Base-by-base conservation (phyloP, 2,113 vertebrate species). In the Rhinoderma darwinii region DNA sequence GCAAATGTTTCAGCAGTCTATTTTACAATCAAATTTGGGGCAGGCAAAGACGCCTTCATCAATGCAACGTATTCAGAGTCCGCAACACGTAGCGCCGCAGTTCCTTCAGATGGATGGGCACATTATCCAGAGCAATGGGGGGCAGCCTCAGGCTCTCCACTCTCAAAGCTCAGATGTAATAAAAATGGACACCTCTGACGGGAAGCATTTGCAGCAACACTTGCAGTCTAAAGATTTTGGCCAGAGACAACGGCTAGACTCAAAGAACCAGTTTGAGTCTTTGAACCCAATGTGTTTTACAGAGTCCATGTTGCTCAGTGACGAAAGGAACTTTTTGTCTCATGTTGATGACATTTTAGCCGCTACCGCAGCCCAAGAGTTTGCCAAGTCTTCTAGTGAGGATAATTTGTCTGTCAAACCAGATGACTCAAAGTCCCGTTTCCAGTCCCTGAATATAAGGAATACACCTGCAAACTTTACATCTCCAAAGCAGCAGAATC, bases 331-430 rank as follows among this genome's bases (percentile, higher is more conserved):
- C 92, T 98, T 99, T 91, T 93, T 99, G 84, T 99, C 98, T 89
- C 98, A 98, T 0, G 97, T 99, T 43, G 97, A 99, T 89, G 98
- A 99, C 91, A 99, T 99, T 75, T 93, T 99, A 80, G 97, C 98
- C 90, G 98, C 97, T 79, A 99, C 97, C 2, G 98, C 96, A 88
- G 97, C 96, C 75, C 96, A 98, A 90, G 97, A 99, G 90, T 99
- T 99, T 94, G 95, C 95, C 89, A 99, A 99, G 94, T 94, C 96
- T 73, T 95, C 97, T 86, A 94, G 90, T 43, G 96, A 97, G 88
- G 93, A 96, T 83, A 94, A 97, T 89, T 92, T 93, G 17, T 89
- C 91, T 43, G 94, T 96, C 91, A 93, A 95, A 88, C 95, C 92
- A 18, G 90, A 93, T 61, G 95, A 96, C 88, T 92, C 96, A 63